Base-by-base conservation (phyloP, 2,888 invertebrate species). In the Diarsia mendica region DNA sequence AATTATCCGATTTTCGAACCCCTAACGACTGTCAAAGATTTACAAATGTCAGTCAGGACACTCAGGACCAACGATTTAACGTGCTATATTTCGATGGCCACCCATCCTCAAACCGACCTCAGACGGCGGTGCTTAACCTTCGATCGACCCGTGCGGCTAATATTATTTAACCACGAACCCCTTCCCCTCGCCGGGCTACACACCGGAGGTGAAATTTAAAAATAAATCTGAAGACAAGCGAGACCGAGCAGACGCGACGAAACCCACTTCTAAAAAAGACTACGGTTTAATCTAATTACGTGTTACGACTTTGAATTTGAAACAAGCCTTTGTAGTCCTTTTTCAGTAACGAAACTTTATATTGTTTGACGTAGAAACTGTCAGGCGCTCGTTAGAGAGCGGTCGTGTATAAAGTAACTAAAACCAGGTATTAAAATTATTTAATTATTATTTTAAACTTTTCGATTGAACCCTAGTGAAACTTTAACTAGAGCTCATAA, bases 301-400 rank as follows among this genome's bases (percentile, higher is more conserved):
- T 80, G 69, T 83, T 80, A 73, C 55, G 48, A 73, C 69, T 85
- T 84, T 77, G 67, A 77, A 86, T 82, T 79, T 79, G 67, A 33
- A 85, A 74, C 75, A 67, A 73, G 39, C 73, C 79, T 82, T 86
- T 85, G 82, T 82, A 66, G 80, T 78, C 72, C 78, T 73, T 82
- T 82, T 55, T 61, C 75, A 71, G 75, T 65, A 60, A 63, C 23
- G 46, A 74, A 84, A 82, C 65, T 87, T 87, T 70, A 63, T 69
- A 49, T 86, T 75, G 76, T 78, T 74, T 77, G 72, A 78, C 63
- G 72, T 72, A 55, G 28, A 74, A 79, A 77, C 70, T 76, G 82
- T 77, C 76, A 67, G 63, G n/a, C 15, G 28, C 44, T 70, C 67
- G 84, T 83, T 85, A 77, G 63, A n/a, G 49, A 23, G 39, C 63